Evolutionary conservation across 2,888 invertebrate genomes (phyloP), one percentile per base, ranked within the genome.

Genomic region (Tetramorium bicarinatum): DNA sequence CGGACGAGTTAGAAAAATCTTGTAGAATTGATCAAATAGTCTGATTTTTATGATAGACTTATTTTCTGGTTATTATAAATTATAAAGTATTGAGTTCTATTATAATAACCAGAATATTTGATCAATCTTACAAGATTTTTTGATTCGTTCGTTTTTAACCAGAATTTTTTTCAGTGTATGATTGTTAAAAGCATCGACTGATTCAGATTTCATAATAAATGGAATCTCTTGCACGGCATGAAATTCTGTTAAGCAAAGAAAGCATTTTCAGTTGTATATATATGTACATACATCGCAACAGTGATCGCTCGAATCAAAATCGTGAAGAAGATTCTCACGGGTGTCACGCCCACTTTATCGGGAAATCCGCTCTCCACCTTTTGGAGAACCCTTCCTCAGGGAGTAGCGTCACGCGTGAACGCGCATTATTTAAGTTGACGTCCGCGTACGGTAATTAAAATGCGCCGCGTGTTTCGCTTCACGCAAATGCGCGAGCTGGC

Each of bases 351-450:
- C 38, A 18, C 8, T 49, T 76, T 66, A 66, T 76, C 52, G 52
- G 66, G 25, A 67, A 76, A 67, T 76, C 66, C 52, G 41, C n/a
- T 67, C n/a, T 52, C 49, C 47, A 38, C 41, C 8, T 41, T 66
- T n/a, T 25, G 18, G 9, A 41, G 67, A 54, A 15, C 9, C 54
- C 66, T 54, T 77, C 13, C 54, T 67, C 54, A n/a, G 15, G 41
- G 3, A 77, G 85, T 87, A 85, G 71, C 74, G 84, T 84, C 71
- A 87, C 76, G 81, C 47, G 18, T 64, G 62, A 21, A 18, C 89
- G 86, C 83, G 90, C 91, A 90, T 91, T 88, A 91, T 90, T 91
- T 90, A 90, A 91, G 88, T 87, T 84, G 85, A 69, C 61, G 59
- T 83, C 82, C 87, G 74, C 85, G 91, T 86, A 87, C 87, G 79